Conservation (phyloP, 92 coral and sea anemone genomes). For the Porites rus region DNA sequence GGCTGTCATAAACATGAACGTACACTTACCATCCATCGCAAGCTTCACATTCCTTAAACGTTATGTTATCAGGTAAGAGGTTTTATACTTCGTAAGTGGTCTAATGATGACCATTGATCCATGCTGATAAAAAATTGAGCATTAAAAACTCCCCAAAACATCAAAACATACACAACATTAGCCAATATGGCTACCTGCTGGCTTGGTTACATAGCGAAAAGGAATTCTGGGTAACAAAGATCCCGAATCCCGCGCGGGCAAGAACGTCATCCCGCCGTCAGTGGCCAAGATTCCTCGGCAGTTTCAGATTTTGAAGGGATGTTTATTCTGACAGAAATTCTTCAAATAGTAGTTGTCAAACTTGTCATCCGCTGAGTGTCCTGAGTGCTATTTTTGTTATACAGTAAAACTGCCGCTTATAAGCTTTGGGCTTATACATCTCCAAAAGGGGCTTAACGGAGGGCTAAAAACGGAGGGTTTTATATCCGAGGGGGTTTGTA, state of each 20-base stretch:
- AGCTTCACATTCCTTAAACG: not conserved
- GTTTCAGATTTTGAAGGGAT: too few relatives aligned
- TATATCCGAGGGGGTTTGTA: too few relatives aligned
- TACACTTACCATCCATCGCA: conserved; percentile 40
- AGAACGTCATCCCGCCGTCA: too few relatives aligned
- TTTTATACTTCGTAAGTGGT: not conserved
- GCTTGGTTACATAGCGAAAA: conserved; percentile 28
- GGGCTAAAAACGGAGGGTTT: too few relatives aligned
- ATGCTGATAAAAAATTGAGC: not conserved
- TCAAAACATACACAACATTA: conserved; percentile 22
- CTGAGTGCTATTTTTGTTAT: too few relatives aligned
- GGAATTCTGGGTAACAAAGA: not conserved
- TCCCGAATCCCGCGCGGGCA: not conserved
- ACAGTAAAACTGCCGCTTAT: too few relatives aligned
- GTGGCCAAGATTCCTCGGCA: too few relatives aligned
- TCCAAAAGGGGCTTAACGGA: too few relatives aligned
- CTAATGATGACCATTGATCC: not conserved
- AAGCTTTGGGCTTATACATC: too few relatives aligned
- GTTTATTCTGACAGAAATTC: too few relatives aligned
- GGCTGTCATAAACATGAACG: conserved; percentile 30
- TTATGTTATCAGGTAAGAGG: not conserved
- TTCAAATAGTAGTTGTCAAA: too few relatives aligned
- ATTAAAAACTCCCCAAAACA: not conserved
- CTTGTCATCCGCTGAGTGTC: too few relatives aligned
- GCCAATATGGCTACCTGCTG: not conserved